phyloP scores from a whole-genome alignment of 2,888 invertebrate genomes.

The Psylliodes chrysocephalus region DNA sequence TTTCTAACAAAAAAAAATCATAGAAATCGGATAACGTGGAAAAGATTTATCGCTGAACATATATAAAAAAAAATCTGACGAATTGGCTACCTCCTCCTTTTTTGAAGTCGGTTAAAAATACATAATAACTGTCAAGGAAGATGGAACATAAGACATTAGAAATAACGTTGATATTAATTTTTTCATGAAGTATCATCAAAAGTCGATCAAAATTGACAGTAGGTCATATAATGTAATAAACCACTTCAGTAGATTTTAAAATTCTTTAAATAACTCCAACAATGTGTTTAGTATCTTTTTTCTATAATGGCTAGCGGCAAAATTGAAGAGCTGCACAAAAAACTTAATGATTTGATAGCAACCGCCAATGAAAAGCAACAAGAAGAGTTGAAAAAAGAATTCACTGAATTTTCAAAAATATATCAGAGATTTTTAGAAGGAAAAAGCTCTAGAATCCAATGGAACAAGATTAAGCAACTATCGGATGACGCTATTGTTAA shows the following conservation, averaged over 20 bases:
- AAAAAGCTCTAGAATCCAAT: constrained; percentile 78
- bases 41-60: too few relatives aligned
- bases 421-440: constrained; percentile 56
- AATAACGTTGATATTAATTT: too few relatives aligned
- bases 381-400: constrained; percentile 51
- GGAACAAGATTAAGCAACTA: constrained; percentile 91
- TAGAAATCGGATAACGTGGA: too few relatives aligned
- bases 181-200: too few relatives aligned
- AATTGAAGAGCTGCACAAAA: constrained; percentile 72
- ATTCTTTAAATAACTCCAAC: neutral
- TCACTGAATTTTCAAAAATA: constrained; percentile 55
- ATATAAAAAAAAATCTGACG: too few relatives aligned
- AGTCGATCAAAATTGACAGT: too few relatives aligned
- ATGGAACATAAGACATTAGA: too few relatives aligned
- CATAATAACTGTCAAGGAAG: too few relatives aligned
- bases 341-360: constrained; percentile 56
- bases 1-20: too few relatives aligned
- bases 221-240: too few relatives aligned
- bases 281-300: neutral
- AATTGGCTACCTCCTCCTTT: too few relatives aligned
- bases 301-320: neutral
- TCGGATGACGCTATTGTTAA: constrained; percentile 86
- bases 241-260: neutral
- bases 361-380: constrained; percentile 45
- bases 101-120: too few relatives aligned